Evolutionary conservation across 2,888 invertebrate genomes (phyloP), one percentile per base, ranked within the genome.

Genomic region (Rosalia funebris): DNA sequence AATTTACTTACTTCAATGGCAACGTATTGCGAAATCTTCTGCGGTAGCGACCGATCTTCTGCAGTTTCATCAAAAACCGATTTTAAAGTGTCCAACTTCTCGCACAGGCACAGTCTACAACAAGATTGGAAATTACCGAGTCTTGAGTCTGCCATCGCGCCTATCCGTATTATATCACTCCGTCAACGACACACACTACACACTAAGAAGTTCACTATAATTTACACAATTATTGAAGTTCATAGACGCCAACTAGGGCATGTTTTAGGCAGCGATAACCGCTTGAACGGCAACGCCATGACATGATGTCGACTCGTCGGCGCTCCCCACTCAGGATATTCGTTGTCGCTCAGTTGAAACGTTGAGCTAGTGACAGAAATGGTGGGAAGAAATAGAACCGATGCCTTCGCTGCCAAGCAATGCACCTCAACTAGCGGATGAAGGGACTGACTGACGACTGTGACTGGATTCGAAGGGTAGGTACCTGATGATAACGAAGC

Each of bases 1-100:
- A 58, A 62, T 74, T 71, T 39, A 83, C 86, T 79, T 82, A 90
- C 90, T 87, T 89, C 85, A 66, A 90, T 85, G 60, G 87, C 84
- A 70, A 90, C 83, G 76, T 86, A 88, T 76, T 85, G 84, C 77
- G 84, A 84, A 78, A 90, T 90, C 84, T 87, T 89, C 68, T 84
- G 84, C 64, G 84, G 86, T 73, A 90, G 83, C 77, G 84, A 81
- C 37, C 68, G 66, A 60, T 75, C 71, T 54, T 69, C 72, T 46
- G 70, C 57, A 11, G 62, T 56, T 47, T 71, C 75, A 68, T 76
- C 78, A 68, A 78, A 80, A 71, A 81, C 74, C 56, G 78, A 76
- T 67, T 75, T 76, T 66, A 80, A 72, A 63, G 71, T 62, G 57
- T 77, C 77, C 61, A 69, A 71, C 42, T 81, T 76, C 41, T 81